phyloP scores from a whole-genome alignment of 1,140 invertebrate genomes.

The Brachionus rubens region DNA sequence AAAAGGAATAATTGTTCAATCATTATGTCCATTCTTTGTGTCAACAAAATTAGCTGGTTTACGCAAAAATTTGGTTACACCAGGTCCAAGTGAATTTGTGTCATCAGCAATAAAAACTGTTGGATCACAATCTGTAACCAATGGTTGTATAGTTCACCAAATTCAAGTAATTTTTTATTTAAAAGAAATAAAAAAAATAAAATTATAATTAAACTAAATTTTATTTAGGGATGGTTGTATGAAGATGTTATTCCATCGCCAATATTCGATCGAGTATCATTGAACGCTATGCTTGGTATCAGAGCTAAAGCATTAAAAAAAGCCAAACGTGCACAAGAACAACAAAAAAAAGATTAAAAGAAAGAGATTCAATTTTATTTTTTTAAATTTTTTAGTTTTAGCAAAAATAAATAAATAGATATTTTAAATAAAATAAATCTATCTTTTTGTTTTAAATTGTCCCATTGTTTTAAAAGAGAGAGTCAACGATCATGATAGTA shows the following conservation, averaged over 20 bases:
- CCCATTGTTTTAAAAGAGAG: too few relatives aligned
- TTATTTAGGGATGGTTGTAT: slow-evolving; percentile 21
- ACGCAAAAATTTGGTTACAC: neutral
- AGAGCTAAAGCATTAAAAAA: slow-evolving; percentile 29
- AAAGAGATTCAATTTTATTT: neutral
- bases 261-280: neutral
- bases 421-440: too few relatives aligned
- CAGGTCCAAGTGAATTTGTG: slow-evolving; percentile 11
- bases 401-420: too few relatives aligned
- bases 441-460: too few relatives aligned
- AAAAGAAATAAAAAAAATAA: neutral
- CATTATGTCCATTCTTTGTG: slow-evolving; percentile 72
- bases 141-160: slow-evolving; percentile 37
- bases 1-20: slow-evolving; percentile 14
- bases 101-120: neutral
- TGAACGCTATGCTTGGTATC: slow-evolving; percentile 4
- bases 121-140: slow-evolving; percentile 12
- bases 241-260: slow-evolving; percentile 14
- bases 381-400: neutral
- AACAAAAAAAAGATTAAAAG: slow-evolving; percentile 24
- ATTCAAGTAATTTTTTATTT: slow-evolving; percentile 5
- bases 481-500: too few relatives aligned
- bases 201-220: neutral
- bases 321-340: neutral
- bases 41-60: slow-evolving; percentile 89